A percentile compares a stretch with the other conserved stretches of the same genome.
Evolutionary conservation across 2,888 invertebrate genomes (phyloP).

Genomic region (Leucania comma): DNA sequence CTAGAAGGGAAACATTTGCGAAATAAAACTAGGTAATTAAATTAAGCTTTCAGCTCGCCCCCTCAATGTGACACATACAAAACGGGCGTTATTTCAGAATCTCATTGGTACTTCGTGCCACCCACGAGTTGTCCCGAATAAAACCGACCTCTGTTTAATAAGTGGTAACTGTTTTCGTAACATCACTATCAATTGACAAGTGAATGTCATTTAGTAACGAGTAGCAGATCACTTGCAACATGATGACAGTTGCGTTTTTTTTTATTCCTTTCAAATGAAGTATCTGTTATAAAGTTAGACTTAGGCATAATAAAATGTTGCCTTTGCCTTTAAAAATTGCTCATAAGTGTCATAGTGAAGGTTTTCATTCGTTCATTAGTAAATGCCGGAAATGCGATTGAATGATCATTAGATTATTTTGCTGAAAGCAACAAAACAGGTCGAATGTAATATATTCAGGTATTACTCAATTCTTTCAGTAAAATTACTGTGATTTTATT

Average conservation of each 20-base stretch:
- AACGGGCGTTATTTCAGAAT: slow-evolving; percentile 62
- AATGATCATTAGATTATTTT: slow-evolving; percentile 16
- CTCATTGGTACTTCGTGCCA: slow-evolving; percentile 54
- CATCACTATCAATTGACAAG: slow-evolving; percentile 64
- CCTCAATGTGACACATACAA: slow-evolving; percentile 64
- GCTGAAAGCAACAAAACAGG: no score
- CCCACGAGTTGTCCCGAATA: slow-evolving; percentile 73
- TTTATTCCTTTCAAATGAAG: slow-evolving; percentile 1
- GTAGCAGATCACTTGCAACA: slow-evolving; percentile 47
- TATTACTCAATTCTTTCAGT: no score
- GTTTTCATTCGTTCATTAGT: slow-evolving; percentile 4
- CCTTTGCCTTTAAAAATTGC: slow-evolving; percentile 28
- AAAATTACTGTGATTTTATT: no score
- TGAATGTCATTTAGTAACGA: slow-evolving; percentile 57
- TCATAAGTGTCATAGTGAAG: slow-evolving; percentile 6
- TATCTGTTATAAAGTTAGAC: neutral
- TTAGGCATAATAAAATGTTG: slow-evolving; percentile 6
- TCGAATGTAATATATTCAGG: no score
- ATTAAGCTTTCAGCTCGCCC: slow-evolving; percentile 59
- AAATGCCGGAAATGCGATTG: slow-evolving; percentile 2
- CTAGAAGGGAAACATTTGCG: slow-evolving; percentile 22
- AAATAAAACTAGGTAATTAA: slow-evolving; percentile 54
- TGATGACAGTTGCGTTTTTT: slow-evolving; percentile 31
- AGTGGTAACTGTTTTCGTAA: slow-evolving; percentile 66
- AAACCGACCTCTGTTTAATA: slow-evolving; percentile 70